Conservation (phyloP, 2,888 invertebrate species). For the Reticulitermes lucifugus region DNA sequence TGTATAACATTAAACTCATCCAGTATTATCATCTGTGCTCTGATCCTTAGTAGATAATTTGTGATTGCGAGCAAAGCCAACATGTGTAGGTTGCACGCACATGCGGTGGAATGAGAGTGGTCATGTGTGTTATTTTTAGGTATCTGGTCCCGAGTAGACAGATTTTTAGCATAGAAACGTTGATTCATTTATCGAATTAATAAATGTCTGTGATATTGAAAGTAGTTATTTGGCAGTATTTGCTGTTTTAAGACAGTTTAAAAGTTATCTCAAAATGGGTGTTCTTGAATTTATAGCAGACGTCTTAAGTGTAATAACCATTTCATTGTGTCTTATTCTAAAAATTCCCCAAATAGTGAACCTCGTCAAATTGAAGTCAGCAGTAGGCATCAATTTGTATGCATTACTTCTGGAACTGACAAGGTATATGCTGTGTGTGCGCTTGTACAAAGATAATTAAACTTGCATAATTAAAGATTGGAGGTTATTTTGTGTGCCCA, state of each 20-base stretch:
- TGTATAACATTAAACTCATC: too few species aligned
- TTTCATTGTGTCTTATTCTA: conserved; percentile 79
- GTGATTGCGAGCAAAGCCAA: too few species aligned
- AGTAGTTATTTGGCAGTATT: neutral
- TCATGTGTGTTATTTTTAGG: neutral
- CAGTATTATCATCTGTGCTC: too few species aligned
- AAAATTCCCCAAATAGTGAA: conserved; percentile 87
- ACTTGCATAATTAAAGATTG: too few species aligned
- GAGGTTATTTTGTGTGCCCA: too few species aligned
- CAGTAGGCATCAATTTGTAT: conserved; percentile 75
- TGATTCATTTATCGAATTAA: neutral
- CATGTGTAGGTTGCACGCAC: too few species aligned
- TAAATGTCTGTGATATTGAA: neutral
- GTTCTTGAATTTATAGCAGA: conserved; percentile 64
- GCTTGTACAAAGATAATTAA: too few species aligned
- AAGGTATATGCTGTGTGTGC: conserved; percentile 65
- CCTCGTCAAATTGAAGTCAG: conserved; percentile 72
- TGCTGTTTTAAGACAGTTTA: neutral
- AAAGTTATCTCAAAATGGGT: conserved; percentile 14
- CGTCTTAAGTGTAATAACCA: conserved; percentile 78
- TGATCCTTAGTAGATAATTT: too few species aligned
- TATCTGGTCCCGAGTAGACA: neutral
- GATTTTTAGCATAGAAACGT: neutral
- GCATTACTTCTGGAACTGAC: conserved; percentile 76
- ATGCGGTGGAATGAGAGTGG: neutral